Conservation (phyloP, 2,113 vertebrate species). For the Pelobates fuscus region DNA sequence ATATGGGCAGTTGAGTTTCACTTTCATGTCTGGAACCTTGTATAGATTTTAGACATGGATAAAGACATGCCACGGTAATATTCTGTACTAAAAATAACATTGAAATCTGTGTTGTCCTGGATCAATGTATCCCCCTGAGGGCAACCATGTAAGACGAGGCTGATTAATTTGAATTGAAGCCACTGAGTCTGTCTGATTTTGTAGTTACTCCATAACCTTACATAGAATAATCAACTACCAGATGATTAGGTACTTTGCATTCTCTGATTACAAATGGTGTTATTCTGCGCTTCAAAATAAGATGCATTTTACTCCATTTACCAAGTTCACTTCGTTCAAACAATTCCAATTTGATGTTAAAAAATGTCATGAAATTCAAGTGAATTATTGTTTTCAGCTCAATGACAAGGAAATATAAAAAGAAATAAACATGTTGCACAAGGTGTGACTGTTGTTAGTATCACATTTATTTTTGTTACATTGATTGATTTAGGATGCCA, state of each 20-base stretch:
- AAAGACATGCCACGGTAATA: too few species aligned
- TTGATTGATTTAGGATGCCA: too few species aligned
- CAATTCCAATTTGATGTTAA: background rate
- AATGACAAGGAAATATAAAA: too few species aligned
- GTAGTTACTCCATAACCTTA: slow-evolving; percentile 11
- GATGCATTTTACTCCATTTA: background rate
- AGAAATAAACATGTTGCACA: too few species aligned
- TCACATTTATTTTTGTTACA: too few species aligned
- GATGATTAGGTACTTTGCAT: slow-evolving; percentile 22
- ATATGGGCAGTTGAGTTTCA: too few species aligned
- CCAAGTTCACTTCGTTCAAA: background rate
- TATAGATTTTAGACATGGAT: too few species aligned
- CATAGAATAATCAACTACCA: slow-evolving; percentile 24
- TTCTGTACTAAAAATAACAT: too few species aligned
- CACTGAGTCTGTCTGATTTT: slow-evolving; percentile 12
- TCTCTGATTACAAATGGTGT: slow-evolving; percentile 18
- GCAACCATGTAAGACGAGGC: slow-evolving; percentile 4
- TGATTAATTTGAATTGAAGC: slow-evolving; percentile 20
- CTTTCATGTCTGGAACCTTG: too few species aligned
- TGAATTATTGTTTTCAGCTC: too few species aligned
- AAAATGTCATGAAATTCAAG: too few species aligned
- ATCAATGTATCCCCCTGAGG: background rate
- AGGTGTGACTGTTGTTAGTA: too few species aligned
- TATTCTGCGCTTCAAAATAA: slow-evolving; percentile 13
- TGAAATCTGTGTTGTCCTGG: background rate